phyloP scores from a whole-genome alignment of 2,797 vertebrate genomes.

The Sciurus carolinensis region DNA sequence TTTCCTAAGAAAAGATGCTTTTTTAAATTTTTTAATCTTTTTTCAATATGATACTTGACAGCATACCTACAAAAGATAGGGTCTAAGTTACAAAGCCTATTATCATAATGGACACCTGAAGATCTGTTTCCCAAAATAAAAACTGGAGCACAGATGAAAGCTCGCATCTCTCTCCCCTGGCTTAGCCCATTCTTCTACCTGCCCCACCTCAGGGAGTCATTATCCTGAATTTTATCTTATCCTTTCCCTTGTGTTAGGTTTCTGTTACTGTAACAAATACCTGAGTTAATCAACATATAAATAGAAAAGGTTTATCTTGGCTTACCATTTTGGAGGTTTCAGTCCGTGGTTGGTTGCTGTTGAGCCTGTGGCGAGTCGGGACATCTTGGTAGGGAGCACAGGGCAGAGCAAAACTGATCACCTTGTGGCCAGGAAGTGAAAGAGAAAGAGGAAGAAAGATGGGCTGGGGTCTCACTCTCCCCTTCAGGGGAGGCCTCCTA shows the following conservation, averaged over 20 bases:
- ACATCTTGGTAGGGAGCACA: no score
- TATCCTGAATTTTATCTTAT: not conserved
- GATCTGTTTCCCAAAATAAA: not conserved
- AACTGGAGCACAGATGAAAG: not conserved
- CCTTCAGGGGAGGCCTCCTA: not conserved
- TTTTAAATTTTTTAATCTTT: not conserved
- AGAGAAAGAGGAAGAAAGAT: not conserved
- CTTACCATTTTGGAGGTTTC: not conserved
- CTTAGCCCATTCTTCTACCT: not conserved
- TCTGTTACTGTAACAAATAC: not conserved
- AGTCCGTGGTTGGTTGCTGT: not conserved
- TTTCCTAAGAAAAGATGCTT: not conserved
- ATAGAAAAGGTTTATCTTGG: no score
- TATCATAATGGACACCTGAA: not conserved
- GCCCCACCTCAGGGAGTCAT: not conserved
- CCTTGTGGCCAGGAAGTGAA: not conserved
- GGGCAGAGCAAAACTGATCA: no score
- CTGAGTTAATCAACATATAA: no score
- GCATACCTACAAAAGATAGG: not conserved
- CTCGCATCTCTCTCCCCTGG: accelerated
- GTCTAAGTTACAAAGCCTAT: not conserved
- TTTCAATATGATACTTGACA: not conserved
- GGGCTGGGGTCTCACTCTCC: not conserved
- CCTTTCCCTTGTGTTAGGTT: no score
- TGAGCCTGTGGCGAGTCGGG: no score